Conservation (phyloP, 2,888 invertebrate species). For the Dinocampus coccinellae region DNA sequence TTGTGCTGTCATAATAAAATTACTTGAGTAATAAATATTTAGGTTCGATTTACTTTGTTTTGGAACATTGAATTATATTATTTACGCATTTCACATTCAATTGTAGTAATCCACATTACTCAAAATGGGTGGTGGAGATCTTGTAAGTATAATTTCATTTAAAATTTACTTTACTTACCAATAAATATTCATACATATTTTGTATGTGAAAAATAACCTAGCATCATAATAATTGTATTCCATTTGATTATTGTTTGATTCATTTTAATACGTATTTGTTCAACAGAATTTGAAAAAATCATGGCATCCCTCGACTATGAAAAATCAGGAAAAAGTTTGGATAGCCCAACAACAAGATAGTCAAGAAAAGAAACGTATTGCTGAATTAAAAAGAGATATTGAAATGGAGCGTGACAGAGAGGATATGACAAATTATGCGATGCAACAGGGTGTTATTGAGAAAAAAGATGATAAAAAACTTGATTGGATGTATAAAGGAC, state of each 20-base stretch:
- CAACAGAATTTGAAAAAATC: constrained; percentile 81
- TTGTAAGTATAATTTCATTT: constrained; percentile 55
- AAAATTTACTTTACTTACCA: background rate
- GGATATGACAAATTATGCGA: constrained; percentile 75
- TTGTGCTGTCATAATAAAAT: background rate
- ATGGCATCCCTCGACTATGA: constrained; percentile 84
- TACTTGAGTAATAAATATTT: background rate
- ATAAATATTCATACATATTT: background rate
- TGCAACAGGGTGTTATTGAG: constrained; percentile 71
- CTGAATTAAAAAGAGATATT: constrained; percentile 78
- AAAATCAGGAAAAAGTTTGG: constrained; percentile 84
- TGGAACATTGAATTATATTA: background rate
- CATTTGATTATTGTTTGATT: constrained; percentile 43
- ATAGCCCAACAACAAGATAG: constrained; percentile 82
- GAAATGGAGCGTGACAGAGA: constrained; percentile 77
- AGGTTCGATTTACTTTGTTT: background rate
- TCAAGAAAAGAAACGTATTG: constrained; percentile 78
- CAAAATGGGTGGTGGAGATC: constrained; percentile 68
- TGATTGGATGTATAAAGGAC: constrained; percentile 90
- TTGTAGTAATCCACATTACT: background rate
- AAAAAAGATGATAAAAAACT: constrained; percentile 75
- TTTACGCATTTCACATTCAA: background rate
- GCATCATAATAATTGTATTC: constrained; percentile 9
- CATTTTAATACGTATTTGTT: constrained; percentile 57
- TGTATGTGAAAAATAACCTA: background rate